Base-by-base conservation (phyloP, 2,888 invertebrate genomes). In the Blomia tropicalis region DNA sequence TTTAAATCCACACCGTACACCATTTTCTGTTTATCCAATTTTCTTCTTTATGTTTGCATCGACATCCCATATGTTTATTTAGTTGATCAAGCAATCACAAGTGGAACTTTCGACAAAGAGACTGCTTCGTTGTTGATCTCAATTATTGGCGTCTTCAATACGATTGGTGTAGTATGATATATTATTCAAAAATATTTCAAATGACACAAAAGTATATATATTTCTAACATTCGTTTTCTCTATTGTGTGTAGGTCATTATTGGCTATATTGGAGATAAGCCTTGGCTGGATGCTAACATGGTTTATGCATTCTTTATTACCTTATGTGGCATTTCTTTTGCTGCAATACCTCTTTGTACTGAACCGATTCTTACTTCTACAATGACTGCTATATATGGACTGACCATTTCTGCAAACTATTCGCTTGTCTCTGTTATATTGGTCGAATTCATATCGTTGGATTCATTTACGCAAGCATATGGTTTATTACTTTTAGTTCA, bases 11-110 rank as follows among this genome's bases (percentile, higher is more conserved):
- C 75, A 54, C 64, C 64, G 17, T 69, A 68, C 43, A 65, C 68
- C 31, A 25, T 71, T 27, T 81, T 91, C 71, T 86, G 87, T 62
- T 71, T 89, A 19, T 87, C 90, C 60, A 91, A 90, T 67, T 82
- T 90, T 69, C 78, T 91, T 60, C 79, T 93, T 59, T 93, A 92
- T 75, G 82, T 85, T 70, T 91, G 90, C 86, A 76, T 76, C 66
- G 92, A 95, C 71, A 87, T 93, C 63, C 91, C 92, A 17, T 95
- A 95, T 76, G 87, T 93, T 73, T 93, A 90, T 75, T 78, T 92
- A 66, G 85, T 86, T 61, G 90, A 92, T 70, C 83, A 86, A 72
- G 83, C 88, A 77, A 79, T 80, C 36, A 79, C 81, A 11, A 78
- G 81, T 66, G 82, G 82, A 1, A 69, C 59, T 22, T 85, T 84